A percentile compares a stretch with the other conserved stretches of the same genome.
Evolutionary conservation across 1,140 invertebrate species (phyloP).

Genomic region (Probaryconus sp.): DNA sequence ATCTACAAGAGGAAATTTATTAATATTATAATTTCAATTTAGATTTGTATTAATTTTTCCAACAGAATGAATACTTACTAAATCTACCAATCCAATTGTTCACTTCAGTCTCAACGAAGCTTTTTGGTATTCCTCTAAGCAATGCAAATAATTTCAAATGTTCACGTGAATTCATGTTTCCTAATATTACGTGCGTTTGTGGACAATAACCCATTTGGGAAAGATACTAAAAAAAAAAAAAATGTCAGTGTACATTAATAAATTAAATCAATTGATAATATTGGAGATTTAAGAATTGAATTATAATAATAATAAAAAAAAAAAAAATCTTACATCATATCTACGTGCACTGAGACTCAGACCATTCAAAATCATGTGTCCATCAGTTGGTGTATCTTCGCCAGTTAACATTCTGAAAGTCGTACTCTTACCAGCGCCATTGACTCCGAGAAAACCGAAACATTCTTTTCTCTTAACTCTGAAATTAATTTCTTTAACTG

Average conservation of each 20-base stretch:
- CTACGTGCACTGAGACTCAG: slow-evolving; percentile 74
- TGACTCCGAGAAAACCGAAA: slow-evolving; percentile 93
- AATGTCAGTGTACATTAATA: slow-evolving; percentile 3
- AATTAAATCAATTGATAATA: no score
- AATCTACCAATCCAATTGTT: slow-evolving; percentile 76
- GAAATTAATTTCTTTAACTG: slow-evolving; percentile 86
- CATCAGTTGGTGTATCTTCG: slow-evolving; percentile 81
- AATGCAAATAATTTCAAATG: slow-evolving; percentile 83
- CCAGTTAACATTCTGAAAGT: slow-evolving; percentile 89
- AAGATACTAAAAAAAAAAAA: slow-evolving; percentile 73
- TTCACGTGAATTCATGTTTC: slow-evolving; percentile 83
- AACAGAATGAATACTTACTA: slow-evolving; percentile 70
- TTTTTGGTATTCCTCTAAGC: slow-evolving; percentile 81
- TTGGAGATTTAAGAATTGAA: background rate
- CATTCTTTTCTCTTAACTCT: slow-evolving; percentile 83
- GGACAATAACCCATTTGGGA: slow-evolving; percentile 83
- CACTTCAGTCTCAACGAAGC: slow-evolving; percentile 76
- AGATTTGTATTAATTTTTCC: no score
- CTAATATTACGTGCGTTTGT: slow-evolving; percentile 85
- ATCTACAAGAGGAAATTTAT: slow-evolving; percentile 65
- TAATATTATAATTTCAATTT: no score
- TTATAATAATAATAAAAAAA: background rate
- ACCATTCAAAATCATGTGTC: slow-evolving; percentile 76
- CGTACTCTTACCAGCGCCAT: slow-evolving; percentile 85
- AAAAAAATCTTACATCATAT: slow-evolving; percentile 72